Percentiles rank a stretch among this genome's conserved stretches.
These are phyloP conservation scores for Chalcosyrphus nemorum DNA, from an alignment of 2,888 invertebrate genomes.

Conservation along the genomic window DNA sequence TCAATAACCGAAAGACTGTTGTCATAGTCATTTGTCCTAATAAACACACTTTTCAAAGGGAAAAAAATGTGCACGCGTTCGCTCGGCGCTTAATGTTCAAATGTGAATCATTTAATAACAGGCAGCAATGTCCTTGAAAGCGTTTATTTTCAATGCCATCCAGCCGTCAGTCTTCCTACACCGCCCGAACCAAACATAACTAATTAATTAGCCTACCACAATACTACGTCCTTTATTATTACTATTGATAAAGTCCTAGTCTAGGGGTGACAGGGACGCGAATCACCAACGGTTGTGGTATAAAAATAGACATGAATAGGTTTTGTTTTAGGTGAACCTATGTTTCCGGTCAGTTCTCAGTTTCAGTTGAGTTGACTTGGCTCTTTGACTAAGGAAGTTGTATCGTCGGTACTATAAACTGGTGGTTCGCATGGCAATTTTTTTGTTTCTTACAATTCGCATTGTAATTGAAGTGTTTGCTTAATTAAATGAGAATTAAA, in stretches of 20 bases:
- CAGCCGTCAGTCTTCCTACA: slow-evolving; percentile 37
- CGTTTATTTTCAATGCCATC: slow-evolving; percentile 56
- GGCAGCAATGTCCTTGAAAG: slow-evolving; percentile 50
- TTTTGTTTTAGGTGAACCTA: slow-evolving; percentile 36
- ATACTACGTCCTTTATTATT: slow-evolving; percentile 37
- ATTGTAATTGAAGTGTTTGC: slow-evolving; percentile 13
- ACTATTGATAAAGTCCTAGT: slow-evolving; percentile 41
- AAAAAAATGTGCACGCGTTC: slow-evolving; percentile 7
- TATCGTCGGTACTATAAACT: neutral
- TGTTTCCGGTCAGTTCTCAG: slow-evolving; percentile 51
- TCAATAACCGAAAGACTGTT: neutral
- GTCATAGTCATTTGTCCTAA: slow-evolving; percentile 1
- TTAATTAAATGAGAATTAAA: slow-evolving; percentile 6
- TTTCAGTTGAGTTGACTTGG: slow-evolving; percentile 48
- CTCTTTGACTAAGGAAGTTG: slow-evolving; percentile 3
- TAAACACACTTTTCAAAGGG: neutral
- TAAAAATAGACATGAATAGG: slow-evolving; percentile 51
- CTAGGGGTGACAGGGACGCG: slow-evolving; percentile 11
- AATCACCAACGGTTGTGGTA: slow-evolving; percentile 15
- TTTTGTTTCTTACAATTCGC: neutral
- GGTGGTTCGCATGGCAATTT: neutral
- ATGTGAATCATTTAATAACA: slow-evolving; percentile 49
- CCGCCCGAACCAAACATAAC: slow-evolving; percentile 49
- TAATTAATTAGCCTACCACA: slow-evolving; percentile 64
- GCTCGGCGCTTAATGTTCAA: slow-evolving; percentile 15